Base-by-base conservation (phyloP, 1,140 invertebrate species). In the Camponotus floridanus region DNA sequence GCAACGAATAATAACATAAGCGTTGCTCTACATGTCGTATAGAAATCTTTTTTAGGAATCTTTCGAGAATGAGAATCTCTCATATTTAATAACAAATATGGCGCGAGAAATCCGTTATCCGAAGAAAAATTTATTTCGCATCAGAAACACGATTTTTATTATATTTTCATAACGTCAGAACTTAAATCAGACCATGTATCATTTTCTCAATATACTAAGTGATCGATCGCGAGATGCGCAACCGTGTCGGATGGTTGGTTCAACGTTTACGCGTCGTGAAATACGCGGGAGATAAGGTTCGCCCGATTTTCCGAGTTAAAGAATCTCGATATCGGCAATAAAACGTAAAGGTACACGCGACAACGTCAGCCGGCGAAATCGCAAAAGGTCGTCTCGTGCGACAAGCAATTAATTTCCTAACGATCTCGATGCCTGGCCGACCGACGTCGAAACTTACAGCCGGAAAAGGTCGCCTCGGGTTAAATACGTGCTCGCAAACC, bases 321-420 rank as follows among this genome's bases (percentile, higher is more conserved):
- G 36, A 21, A 21, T 8, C 61, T 21, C 9, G 59, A 65, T 65
- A 76, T 21, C 31, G 18, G 42, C 42, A 21, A 57, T 45, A n/a
- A 51, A 48, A 64, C 15, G 42, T 39, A 51, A 61, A 62, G 1
- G 57, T 42, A 62, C 0, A 48, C 39, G 6, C 18, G 31, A 42
- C 6, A n/a, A 42, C 59, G 71, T 26, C 26, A 36, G 39, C 33
- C 31, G 48, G 45, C 51, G 55, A 81, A 71, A 13, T 21, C 18
- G 26, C 33, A 15, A 78, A 78, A 67, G 73, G 62, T 85, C 73
- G 59, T 21, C 51, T 51, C 36, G 2, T 21, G n/a, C 33, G 55
- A 83, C 79, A 74, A 74, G 55, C 55, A 83, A 83, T 83, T 83
- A 83, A 83, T 83, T 62, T 74, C 55, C 26, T 62, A 74, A 83